Conservation (phyloP, 2,797 vertebrate genomes). For the Squalus acanthias region DNA sequence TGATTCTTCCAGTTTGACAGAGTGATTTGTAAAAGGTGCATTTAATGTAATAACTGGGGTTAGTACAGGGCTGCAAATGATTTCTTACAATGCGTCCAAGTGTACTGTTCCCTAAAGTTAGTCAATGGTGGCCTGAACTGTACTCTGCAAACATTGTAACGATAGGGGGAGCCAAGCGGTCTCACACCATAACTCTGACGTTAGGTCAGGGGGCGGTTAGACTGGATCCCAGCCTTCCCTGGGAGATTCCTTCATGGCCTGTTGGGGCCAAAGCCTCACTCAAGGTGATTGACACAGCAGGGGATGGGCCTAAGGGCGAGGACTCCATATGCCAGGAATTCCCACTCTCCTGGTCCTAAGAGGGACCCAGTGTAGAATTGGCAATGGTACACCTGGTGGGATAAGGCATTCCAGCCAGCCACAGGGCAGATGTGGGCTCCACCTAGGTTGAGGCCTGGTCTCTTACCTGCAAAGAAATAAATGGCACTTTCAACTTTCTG, state of each 20-base stretch:
- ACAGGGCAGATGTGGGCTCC: background rate
- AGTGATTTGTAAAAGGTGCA: background rate
- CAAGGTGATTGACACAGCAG: background rate
- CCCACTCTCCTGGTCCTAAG: background rate
- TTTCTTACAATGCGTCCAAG: no score
- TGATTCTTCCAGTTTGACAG: background rate
- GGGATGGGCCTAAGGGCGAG: background rate
- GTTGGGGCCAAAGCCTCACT: background rate
- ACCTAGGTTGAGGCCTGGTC: background rate
- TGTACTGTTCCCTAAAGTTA: background rate
- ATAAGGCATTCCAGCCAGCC: background rate
- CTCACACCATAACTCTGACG: background rate
- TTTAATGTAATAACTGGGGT: background rate
- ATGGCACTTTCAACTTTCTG: background rate
- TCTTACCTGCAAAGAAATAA: background rate
- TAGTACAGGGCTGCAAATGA: background rate
- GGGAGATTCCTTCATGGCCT: background rate
- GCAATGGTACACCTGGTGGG: background rate
- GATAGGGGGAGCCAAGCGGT: background rate
- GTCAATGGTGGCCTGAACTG: background rate
- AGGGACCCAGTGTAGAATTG: background rate
- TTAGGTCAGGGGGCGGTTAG: background rate
- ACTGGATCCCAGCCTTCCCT: background rate
- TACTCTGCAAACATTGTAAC: background rate
- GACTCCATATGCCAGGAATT: background rate